Evolutionary conservation across 2,113 vertebrate genomes (phyloP).

Genomic region (Zosterops japonicus): DNA sequence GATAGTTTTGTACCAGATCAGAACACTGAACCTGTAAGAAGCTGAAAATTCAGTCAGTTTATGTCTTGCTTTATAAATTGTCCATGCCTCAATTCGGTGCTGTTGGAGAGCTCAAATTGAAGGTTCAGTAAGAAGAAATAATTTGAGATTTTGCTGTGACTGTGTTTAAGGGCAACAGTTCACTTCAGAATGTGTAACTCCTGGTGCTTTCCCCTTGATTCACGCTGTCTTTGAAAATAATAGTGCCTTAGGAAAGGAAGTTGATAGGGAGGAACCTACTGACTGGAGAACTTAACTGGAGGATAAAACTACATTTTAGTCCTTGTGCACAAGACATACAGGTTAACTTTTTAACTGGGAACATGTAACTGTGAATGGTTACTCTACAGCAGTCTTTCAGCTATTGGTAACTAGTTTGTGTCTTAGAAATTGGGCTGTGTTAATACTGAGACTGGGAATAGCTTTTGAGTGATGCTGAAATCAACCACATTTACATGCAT

Average conservation of each 20-base stretch:
- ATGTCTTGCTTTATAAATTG: background rate
- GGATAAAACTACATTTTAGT: background rate
- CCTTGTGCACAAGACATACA: background rate
- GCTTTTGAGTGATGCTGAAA: background rate
- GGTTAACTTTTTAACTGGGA: background rate
- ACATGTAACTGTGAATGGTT: background rate
- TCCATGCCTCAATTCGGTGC: background rate
- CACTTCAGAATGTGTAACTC: background rate
- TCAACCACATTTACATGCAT: background rate
- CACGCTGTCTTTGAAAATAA: background rate
- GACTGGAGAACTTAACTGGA: background rate
- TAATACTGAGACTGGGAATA: background rate
- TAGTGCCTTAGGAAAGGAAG: background rate
- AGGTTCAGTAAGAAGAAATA: background rate
- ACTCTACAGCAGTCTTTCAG: background rate
- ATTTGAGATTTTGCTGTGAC: background rate
- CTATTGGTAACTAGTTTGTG: background rate
- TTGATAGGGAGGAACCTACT: background rate
- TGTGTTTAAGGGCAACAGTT: background rate
- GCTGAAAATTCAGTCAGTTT: background rate
- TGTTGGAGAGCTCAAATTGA: background rate
- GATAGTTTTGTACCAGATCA: background rate
- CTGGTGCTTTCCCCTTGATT: background rate
- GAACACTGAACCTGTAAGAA: background rate
- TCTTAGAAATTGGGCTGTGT: background rate